Conservation (phyloP, 2,797 vertebrate genomes). For the Pseudomugil tenellus region DNA sequence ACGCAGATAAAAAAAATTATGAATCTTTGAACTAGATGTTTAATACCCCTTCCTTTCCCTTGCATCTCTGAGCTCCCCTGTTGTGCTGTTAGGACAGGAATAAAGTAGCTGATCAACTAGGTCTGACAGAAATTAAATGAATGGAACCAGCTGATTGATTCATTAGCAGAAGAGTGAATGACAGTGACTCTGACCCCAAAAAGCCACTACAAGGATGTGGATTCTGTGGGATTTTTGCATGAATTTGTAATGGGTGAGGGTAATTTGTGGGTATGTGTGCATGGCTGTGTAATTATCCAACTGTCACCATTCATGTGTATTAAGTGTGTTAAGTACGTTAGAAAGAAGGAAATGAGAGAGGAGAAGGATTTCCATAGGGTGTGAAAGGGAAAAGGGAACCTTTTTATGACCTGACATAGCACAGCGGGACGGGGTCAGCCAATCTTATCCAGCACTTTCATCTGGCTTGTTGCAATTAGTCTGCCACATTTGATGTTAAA, state of each 20-base stretch:
- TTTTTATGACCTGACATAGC: conserved; percentile 73
- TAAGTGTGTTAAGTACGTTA: conserved; percentile 29
- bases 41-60: conserved; percentile 51
- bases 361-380: conserved; percentile 68
- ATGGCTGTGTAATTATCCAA: conserved; percentile 50
- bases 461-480: conserved; percentile 71
- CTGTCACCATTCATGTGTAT: conserved; percentile 54
- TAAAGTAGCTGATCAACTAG: conserved; percentile 74
- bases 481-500: conserved; percentile 43
- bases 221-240: conserved; percentile 25
- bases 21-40: conserved; percentile 69
- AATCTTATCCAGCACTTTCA: conserved; percentile 66
- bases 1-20: conserved; percentile 53
- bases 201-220: conserved; percentile 27
- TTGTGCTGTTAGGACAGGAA: conserved; percentile 60
- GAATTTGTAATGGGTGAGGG: conserved; percentile 36
- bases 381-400: conserved; percentile 68
- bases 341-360: conserved; percentile 50
- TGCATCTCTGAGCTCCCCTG: conserved; percentile 55
- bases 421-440: conserved; percentile 69
- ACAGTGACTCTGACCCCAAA: conserved; percentile 53
- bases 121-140: conserved; percentile 76
- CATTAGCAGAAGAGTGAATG: conserved; percentile 63
- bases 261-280: conserved; percentile 47
- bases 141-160: conserved; percentile 80